Evolutionary conservation across 2,797 vertebrate species (phyloP), one percentile per base, ranked within the genome.

Genomic region (Takifugu ocellatus): DNA sequence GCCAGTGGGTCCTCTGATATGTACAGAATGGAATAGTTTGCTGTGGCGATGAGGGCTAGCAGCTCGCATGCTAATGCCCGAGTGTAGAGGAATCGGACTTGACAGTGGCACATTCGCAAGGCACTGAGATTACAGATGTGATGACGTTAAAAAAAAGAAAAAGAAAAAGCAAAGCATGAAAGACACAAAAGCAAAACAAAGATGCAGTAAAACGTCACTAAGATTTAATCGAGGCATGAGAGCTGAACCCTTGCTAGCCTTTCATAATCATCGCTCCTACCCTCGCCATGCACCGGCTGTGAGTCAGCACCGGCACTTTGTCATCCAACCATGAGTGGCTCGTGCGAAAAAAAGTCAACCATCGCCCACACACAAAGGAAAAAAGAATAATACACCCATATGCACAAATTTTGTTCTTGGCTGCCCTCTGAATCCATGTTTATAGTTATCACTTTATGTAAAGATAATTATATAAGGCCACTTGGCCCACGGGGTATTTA

Each of bases 1-100:
- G 86, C 84, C 85, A 83, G 81, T 77, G 61, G 83, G 82, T 88
- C 89, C 75, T 89, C 88, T 88, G 89, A 89, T 89, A 89, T 81
- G 87, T 90, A 89, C 88, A 90, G 88, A 86, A 88, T 81, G 68
- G 78, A 60, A 85, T 68, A 84, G 75, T 68, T 74, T 65, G 57
- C 51, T 39, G 36, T 39, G 12, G 36, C 59, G 75, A 61, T 54
- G 33, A 56, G 45, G 60, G 56, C 54, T 51, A 68, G 53, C 61
- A 61, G 58, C 69, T 78, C 49, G 62, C 75, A 61, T 68, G 48
- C 17, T 48, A 66, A 63, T 50, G 49, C 62, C 61, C 68, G 54
- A 71, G 60, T 63, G 26, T 57, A 56, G 47, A 49, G 33, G n/a
- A 49, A 39, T 66, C 51, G 58, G 62, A 64, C 53, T 51, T 47